Percentiles rank a stretch among this genome's conserved stretches.
Evolutionary conservation across 2,797 vertebrate genomes (phyloP).

Genomic region (Melanotaenia maccullochi): DNA sequence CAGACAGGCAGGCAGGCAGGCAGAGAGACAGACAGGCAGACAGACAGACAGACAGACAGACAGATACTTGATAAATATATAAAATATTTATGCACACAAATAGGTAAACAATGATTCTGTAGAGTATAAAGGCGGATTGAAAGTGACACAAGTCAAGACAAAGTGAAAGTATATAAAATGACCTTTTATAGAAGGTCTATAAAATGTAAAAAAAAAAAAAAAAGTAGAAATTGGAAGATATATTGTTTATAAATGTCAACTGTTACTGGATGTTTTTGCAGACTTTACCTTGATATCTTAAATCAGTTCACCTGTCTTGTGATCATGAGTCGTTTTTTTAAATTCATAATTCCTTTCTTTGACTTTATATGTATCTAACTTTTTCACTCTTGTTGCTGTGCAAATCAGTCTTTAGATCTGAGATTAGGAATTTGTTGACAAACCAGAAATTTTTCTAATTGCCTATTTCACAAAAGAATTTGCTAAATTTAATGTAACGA

Average conservation of each 20-base stretch:
- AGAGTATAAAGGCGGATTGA: too few relatives aligned
- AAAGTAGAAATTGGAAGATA: too few relatives aligned
- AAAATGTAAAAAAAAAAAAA: background rate
- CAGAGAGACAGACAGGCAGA: too few relatives aligned
- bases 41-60: too few relatives aligned
- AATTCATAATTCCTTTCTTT: slow-evolving; percentile 20
- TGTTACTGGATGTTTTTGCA: slow-evolving; percentile 71
- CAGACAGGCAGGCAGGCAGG: too few relatives aligned
- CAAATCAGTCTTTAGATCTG: slow-evolving; percentile 29
- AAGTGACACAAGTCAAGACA: background rate
- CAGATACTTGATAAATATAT: too few relatives aligned
- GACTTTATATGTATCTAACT: slow-evolving; percentile 18
- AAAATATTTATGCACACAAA: too few relatives aligned
- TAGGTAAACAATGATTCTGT: too few relatives aligned
- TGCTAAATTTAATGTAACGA: background rate
- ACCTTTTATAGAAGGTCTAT: background rate
- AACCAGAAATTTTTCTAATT: slow-evolving; percentile 26
- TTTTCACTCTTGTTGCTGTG: slow-evolving; percentile 31
- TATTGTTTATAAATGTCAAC: slow-evolving; percentile 16
- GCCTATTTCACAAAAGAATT: too few relatives aligned
- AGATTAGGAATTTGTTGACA: slow-evolving; percentile 22
- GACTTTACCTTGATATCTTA: slow-evolving; percentile 33
- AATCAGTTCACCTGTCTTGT: slow-evolving; percentile 44
- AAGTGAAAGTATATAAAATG: too few relatives aligned
- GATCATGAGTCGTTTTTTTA: slow-evolving; percentile 36